Percentiles rank a stretch among this genome's conserved stretches.
Evolutionary conservation across 2,797 vertebrate genomes (phyloP).

Genomic region (Liasis olivaceus): DNA sequence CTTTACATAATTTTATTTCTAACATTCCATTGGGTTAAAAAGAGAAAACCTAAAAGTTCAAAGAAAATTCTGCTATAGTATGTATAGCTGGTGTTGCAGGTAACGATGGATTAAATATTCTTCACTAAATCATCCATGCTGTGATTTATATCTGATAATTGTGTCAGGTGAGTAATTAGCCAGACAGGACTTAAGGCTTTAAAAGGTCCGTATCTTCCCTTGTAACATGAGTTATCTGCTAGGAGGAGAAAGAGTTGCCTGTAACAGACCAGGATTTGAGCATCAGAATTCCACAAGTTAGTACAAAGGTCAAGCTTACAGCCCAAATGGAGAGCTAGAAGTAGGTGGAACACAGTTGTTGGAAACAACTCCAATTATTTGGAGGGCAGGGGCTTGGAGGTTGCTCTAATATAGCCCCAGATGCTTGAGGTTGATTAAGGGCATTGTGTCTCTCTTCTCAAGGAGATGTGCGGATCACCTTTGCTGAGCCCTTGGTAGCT

Average conservation of each 20-base stretch:
- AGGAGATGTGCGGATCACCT: neutral
- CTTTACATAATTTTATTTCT: neutral
- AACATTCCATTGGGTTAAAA: neutral
- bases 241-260: neutral
- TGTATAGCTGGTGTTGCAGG: neutral
- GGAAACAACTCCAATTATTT: neutral
- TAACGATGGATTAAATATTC: constrained; percentile 39
- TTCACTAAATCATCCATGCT: neutral
- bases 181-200: neutral
- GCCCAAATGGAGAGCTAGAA: neutral
- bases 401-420: neutral
- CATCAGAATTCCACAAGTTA: neutral
- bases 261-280: neutral
- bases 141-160: constrained; percentile 23
- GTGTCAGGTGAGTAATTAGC: neutral
- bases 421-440: neutral
- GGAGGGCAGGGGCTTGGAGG: neutral
- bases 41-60: neutral
- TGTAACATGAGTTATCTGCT: neutral
- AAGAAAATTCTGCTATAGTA: constrained; percentile 33
- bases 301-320: neutral
- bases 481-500: neutral
- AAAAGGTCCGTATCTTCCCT: neutral
- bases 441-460: neutral
- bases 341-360: no score